A percentile compares a stretch with the other conserved stretches of the same genome.
phyloP scores from a whole-genome alignment of 2,113 vertebrate genomes.

The Dicentrarchus labrax region DNA sequence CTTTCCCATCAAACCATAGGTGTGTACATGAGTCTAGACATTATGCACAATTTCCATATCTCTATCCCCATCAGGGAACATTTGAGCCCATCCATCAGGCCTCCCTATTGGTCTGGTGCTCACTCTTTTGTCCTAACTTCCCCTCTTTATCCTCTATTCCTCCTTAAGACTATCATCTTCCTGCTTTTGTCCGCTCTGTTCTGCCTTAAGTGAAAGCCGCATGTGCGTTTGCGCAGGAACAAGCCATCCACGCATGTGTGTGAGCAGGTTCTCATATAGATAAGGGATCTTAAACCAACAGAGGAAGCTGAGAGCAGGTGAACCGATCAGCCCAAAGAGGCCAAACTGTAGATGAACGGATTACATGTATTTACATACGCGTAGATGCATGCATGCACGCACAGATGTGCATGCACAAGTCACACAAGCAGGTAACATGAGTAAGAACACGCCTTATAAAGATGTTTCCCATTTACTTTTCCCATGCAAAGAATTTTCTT shows the following conservation, averaged over 20 bases:
- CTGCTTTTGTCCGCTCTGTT: constrained; percentile 21
- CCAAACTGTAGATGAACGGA: constrained; percentile 49
- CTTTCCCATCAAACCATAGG: constrained; percentile 21
- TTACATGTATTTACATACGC: constrained; percentile 38
- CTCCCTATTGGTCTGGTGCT: constrained; percentile 20
- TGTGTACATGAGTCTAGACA: constrained; percentile 10
- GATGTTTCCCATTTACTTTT: neutral
- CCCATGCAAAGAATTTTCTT: neutral
- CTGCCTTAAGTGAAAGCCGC: constrained; percentile 34
- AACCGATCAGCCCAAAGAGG: constrained; percentile 12
- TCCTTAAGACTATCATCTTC: constrained; percentile 28
- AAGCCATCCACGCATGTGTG: constrained; percentile 33
- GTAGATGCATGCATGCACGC: constrained; percentile 29
- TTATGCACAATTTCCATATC: constrained; percentile 35
- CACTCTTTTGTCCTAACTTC: constrained; percentile 22
- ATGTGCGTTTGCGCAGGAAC: neutral
- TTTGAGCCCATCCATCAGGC: constrained; percentile 38
- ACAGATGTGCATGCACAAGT: neutral
- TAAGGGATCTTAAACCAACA: constrained; percentile 74
- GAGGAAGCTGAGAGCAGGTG: constrained; percentile 45
- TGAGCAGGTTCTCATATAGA: constrained; percentile 55
- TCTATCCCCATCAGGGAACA: constrained; percentile 40
- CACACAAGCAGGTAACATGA: constrained; percentile 13
- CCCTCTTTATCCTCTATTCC: constrained; percentile 1
- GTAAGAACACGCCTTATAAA: neutral